phyloP scores from a whole-genome alignment of 2,113 vertebrate genomes.

The Pelusios castaneus region DNA sequence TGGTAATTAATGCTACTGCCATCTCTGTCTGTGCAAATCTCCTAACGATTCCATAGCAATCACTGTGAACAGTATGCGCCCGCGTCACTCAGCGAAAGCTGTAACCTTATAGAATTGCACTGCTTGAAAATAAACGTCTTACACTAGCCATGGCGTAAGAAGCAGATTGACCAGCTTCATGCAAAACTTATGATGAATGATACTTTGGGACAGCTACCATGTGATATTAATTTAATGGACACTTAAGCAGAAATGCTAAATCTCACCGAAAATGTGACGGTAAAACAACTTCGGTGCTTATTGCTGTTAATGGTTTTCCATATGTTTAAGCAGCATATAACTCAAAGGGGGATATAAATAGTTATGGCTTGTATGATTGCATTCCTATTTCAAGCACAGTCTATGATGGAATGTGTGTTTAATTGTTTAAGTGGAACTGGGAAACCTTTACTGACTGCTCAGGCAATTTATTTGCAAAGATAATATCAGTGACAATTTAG shows the following conservation, averaged over 20 bases:
- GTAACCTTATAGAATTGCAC: background rate
- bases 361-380: background rate
- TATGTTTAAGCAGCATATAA: background rate
- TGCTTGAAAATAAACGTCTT: conserved; percentile 4
- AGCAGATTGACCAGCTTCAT: background rate
- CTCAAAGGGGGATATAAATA: background rate
- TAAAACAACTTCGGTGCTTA: background rate
- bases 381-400: background rate
- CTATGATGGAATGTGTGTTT: background rate
- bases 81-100: background rate
- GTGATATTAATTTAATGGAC: background rate
- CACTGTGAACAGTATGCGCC: background rate
- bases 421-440: background rate
- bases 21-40: background rate
- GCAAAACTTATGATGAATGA: background rate
- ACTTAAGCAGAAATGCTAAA: conserved; percentile 13
- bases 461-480: background rate
- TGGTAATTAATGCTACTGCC: background rate
- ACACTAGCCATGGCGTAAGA: background rate
- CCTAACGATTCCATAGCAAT: background rate
- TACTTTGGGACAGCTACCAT: background rate
- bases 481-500: background rate
- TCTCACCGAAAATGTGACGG: background rate
- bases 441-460: background rate
- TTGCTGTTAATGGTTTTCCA: background rate